phyloP scores from a whole-genome alignment of 2,888 invertebrate species.

The Sepiola atlantica region DNA sequence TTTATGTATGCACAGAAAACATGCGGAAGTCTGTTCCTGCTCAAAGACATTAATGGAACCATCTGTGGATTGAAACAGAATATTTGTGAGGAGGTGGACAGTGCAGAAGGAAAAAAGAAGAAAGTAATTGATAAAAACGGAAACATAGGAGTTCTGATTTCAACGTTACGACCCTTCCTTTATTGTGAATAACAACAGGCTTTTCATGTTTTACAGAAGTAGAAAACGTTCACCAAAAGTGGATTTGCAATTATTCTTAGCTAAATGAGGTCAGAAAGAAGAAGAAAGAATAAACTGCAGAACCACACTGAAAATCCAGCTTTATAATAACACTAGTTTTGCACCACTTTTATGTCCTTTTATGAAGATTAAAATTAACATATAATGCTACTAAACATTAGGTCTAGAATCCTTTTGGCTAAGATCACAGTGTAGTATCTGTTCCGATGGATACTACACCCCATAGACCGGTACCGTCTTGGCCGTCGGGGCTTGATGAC shows the following conservation, averaged over 20 bases:
- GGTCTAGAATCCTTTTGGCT: too few species aligned
- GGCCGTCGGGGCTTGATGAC: too few species aligned
- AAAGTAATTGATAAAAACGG: background rate
- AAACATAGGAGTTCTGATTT: background rate
- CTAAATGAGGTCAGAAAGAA: background rate
- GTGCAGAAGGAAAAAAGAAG: background rate
- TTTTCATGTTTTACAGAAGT: background rate
- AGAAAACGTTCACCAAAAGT: background rate
- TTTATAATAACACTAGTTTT: too few species aligned
- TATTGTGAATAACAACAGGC: background rate
- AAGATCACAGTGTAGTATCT: too few species aligned
- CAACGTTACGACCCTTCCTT: background rate
- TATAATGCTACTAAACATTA: too few species aligned
- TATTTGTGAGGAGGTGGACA: background rate
- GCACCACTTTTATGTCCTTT: too few species aligned
- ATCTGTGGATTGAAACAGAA: background rate
- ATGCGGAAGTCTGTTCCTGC: background rate
- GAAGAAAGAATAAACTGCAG: background rate
- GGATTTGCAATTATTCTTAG: background rate
- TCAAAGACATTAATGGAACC: slow-evolving; percentile 32
- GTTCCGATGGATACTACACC: too few species aligned
- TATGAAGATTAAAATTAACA: too few species aligned
- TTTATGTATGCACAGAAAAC: background rate
- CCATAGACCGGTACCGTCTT: too few species aligned
- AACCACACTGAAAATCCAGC: background rate